Evolutionary conservation across 2,113 vertebrate genomes (phyloP), one percentile per base, ranked within the genome.

Genomic region (Tupaia chinensis): DNA sequence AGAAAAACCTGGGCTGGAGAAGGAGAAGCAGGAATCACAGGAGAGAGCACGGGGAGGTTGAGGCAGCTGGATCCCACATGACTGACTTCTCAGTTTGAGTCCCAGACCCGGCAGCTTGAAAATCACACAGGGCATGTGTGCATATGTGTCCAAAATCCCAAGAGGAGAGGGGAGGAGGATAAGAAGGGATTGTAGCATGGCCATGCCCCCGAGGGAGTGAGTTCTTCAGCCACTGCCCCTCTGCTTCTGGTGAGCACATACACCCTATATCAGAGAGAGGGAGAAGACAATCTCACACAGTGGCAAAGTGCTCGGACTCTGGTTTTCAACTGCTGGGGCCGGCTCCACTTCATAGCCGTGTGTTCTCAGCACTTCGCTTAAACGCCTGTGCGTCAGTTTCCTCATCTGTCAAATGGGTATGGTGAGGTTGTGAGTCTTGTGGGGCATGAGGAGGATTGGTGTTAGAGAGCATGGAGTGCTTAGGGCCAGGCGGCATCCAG

Each of bases 351-450:
- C 16, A 9, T 14, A 9, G 56, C 44, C 12, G 2, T 44, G 63
- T 88, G 79, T 91, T 89, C 76, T 94, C 63, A 86, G 44, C 79
- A 88, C 34, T 25, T 87, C 83, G 68, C 84, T 85, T 56, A 63
- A 63, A 70, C 66, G 3, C 82, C 85, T 95, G 85, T 82, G 72
- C 78, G 12, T 78, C 88, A 12, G 14, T 94, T 89, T 94, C 77
- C 61, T 90, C 65, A 32, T 56, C 85, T 94, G 88, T 95, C 76
- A 89, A n/a, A 44, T 79, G 76, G 61, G 44, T 53, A 7, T 61
- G 20, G 54, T 87, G 61, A n/a, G n/a, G n/a, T n/a, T n/a, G n/a
- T n/a, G n/a, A 22, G 27, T 65, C 23, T 76, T 9, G 2, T 7
- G 6, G 27, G 9, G 81, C 34, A n/a, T 63, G 53, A 7, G 19